These are phyloP conservation scores for Chloromyia formosa DNA, from an alignment of 2,888 invertebrate genomes.

Conservation along the genomic window DNA sequence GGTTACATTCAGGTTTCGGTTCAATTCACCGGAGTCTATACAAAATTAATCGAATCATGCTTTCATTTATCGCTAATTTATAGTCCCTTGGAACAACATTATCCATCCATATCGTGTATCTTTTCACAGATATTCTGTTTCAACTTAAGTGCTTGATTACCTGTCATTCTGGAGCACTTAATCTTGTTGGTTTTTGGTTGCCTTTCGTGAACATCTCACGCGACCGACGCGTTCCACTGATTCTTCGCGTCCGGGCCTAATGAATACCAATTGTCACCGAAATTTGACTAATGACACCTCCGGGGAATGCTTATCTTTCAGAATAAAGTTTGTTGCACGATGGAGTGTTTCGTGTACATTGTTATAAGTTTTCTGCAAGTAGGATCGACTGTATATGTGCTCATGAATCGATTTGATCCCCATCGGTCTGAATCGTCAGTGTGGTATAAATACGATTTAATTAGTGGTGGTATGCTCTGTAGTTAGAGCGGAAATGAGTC, in stretches of 20 bases:
- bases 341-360: too few species aligned
- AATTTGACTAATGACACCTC: constrained; percentile 45
- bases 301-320: constrained; percentile 33
- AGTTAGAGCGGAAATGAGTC: too few species aligned
- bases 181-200: constrained; percentile 32
- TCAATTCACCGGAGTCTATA: background rate
- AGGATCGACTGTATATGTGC: too few species aligned
- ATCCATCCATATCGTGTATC: constrained; percentile 5
- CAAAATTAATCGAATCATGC: constrained; percentile 25
- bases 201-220: constrained; percentile 13
- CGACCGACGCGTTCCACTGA: too few species aligned
- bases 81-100: constrained; percentile 22
- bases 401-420: constrained; percentile 23
- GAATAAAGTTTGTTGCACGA: constrained; percentile 22
- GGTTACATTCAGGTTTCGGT: too few species aligned
- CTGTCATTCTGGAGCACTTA: constrained; percentile 41
- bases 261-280: constrained; percentile 44
- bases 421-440: background rate
- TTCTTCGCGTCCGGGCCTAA: constrained; percentile 11
- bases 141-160: constrained; percentile 40
- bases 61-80: constrained; percentile 36
- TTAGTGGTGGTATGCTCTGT: too few species aligned
- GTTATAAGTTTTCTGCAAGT: background rate
- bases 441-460: too few species aligned
- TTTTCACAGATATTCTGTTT: background rate